Evolutionary conservation across 2,113 vertebrate genomes (phyloP).

Genomic region (Paraplagusia blochii): DNA sequence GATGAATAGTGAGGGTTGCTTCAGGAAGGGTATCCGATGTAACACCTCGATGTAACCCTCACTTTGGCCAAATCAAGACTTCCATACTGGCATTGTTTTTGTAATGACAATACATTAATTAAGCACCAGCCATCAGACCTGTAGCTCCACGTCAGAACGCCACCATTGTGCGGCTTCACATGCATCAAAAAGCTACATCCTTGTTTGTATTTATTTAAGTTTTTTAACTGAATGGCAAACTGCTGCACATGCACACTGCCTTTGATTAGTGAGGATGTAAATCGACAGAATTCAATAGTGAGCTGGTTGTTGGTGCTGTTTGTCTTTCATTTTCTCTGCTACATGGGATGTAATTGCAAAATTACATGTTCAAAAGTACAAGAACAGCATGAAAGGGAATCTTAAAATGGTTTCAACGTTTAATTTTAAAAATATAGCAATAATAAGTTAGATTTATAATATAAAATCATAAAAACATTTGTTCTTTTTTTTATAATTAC

Average conservation of each 20-base stretch:
- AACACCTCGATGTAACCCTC: too few species aligned
- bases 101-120: neutral
- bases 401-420: neutral
- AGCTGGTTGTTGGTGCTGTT: conserved; percentile 1
- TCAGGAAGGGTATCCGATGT: too few species aligned
- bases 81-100: too few species aligned
- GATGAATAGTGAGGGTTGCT: too few species aligned
- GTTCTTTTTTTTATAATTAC: too few species aligned
- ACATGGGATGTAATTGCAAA: conserved; percentile 2
- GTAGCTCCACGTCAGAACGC: conserved; percentile 7
- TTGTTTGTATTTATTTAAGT: conserved; percentile 15
- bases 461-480: neutral
- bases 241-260: neutral
- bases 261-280: conserved; percentile 32
- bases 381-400: neutral
- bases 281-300: conserved; percentile 20
- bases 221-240: conserved; percentile 32
- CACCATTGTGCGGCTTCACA: conserved; percentile 12
- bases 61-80: too few species aligned
- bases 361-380: neutral
- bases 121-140: neutral
- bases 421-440: conserved; percentile 17
- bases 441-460: too few species aligned
- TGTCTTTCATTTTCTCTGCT: conserved; percentile 6
- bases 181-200: conserved; percentile 5